A percentile compares a stretch with the other conserved stretches of the same genome.
phyloP scores from a whole-genome alignment of 37 sponge, comb jelly and placozoan genomes.

The Trichoplax adhaerens region DNA sequence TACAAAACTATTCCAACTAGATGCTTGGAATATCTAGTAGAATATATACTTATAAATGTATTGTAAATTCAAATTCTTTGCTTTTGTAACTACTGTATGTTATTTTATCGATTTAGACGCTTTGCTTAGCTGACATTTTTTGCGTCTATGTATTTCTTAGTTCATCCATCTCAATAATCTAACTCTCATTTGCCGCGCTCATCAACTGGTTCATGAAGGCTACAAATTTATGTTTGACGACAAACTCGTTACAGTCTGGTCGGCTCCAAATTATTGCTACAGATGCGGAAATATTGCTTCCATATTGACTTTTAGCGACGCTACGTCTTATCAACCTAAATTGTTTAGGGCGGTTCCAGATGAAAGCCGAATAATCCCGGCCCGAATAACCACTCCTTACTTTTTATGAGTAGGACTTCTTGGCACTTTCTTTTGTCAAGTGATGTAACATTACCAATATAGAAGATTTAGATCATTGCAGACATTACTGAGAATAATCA shows the following conservation, averaged over 20 bases:
- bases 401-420: constrained; percentile 41
- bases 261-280: constrained; percentile 99
- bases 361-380: constrained; percentile 64
- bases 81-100: no score
- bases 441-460: no score
- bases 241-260: constrained; percentile 95
- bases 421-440: no score
- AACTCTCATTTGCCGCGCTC: constrained; percentile 90
- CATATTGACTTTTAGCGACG: constrained; percentile 44
- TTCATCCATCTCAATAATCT: constrained; percentile 89
- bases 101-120: no score
- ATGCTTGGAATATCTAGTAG: no score
- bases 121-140: no score
- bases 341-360: constrained; percentile 90
- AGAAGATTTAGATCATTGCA: no score
- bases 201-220: constrained; percentile 95
- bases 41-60: no score
- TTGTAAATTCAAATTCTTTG: no score
- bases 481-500: no score
- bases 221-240: constrained; percentile 97
- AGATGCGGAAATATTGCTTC: constrained; percentile 96
- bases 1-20: no score
- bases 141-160: constrained; percentile 8
- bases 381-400: constrained; percentile 78
- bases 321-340: constrained; percentile 46